Evolutionary conservation across 1,140 invertebrate genomes (phyloP), one percentile per base, ranked within the genome.

Genomic region (Lethrus apterus): DNA sequence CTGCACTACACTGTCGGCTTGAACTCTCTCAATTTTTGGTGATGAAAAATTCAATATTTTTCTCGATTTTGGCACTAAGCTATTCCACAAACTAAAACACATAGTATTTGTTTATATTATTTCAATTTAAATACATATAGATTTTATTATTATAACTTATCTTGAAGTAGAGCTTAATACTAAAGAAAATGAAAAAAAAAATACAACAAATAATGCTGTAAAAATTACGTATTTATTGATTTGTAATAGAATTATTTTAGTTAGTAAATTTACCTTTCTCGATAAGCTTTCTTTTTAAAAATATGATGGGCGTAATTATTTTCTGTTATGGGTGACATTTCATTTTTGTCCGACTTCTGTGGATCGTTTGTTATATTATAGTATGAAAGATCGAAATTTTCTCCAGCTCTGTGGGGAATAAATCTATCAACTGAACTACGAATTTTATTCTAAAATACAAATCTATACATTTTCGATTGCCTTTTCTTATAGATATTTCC

Each of bases 41-140:
- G 13, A n/a, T 10, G 35, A 21, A 38, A 38, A 38, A 21, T 9
- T 38, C 9, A 38, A 23, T 9, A 38, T 19, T 21, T 21, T 21
- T 10, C 18, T 11, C 18, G 0, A 10, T 21, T 38, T 38, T n/a
- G 18, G 3, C 4, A 11, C 18, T 4, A 38, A 20, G 10, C 20
- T 7, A 5, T n/a, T 19, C 10, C 17, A 9, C 24, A 38, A 21
- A 5, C 35, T 38, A 20, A n/a, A n/a, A n/a, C n/a, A n/a, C n/a
- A n/a, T n/a, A n/a, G n/a, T n/a, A n/a, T n/a, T n/a, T n/a, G n/a
- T n/a, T n/a, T n/a, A n/a, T n/a, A n/a, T n/a, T n/a, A n/a, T n/a
- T n/a, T n/a, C n/a, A n/a, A n/a, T n/a, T n/a, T n/a, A n/a, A n/a
- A n/a, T n/a, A n/a, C n/a, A n/a, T n/a, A n/a, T n/a, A n/a, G n/a